Conservation (phyloP, 1,140 invertebrate species). For the Polypedilum pembai region DNA sequence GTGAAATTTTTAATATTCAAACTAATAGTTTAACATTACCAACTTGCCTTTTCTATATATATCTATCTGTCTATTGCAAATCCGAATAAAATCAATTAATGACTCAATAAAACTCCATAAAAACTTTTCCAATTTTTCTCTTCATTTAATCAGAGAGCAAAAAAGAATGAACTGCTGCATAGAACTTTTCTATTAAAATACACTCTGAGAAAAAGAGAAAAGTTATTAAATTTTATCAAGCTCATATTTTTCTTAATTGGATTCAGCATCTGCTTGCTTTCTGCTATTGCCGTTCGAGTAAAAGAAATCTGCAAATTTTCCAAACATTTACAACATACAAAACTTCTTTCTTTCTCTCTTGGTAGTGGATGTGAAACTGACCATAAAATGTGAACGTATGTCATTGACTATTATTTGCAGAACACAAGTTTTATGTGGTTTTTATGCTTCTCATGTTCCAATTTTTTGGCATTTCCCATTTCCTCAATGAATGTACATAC, state of each 20-base stretch:
- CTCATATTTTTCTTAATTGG: slow-evolving; percentile 18
- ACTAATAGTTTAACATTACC: background rate
- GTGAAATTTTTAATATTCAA: background rate
- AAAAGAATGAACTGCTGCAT: background rate
- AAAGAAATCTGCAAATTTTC: too few relatives aligned
- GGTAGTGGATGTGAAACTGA: background rate
- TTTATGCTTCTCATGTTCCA: slow-evolving; percentile 5
- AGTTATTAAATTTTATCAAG: slow-evolving; percentile 14
- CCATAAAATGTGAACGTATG: slow-evolving; percentile 17
- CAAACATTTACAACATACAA: too few relatives aligned
- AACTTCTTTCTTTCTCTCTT: too few relatives aligned
- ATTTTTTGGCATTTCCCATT: slow-evolving; percentile 9
- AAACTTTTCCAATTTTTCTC: slow-evolving; percentile 7
- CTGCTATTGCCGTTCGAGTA: background rate
- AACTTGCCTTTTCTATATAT: background rate
- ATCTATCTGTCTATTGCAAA: background rate
- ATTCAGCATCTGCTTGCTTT: background rate
- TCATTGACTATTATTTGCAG: slow-evolving; percentile 18
- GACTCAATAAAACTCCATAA: background rate
- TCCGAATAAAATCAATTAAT: slow-evolving; percentile 13
- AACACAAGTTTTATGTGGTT: slow-evolving; percentile 18
- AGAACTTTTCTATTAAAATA: background rate
- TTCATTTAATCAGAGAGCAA: background rate
- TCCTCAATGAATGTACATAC: slow-evolving; percentile 5
- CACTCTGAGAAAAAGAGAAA: background rate